Evolutionary conservation across 1,140 invertebrate species (phyloP).

Genomic region (Harpegnathos saltator): DNA sequence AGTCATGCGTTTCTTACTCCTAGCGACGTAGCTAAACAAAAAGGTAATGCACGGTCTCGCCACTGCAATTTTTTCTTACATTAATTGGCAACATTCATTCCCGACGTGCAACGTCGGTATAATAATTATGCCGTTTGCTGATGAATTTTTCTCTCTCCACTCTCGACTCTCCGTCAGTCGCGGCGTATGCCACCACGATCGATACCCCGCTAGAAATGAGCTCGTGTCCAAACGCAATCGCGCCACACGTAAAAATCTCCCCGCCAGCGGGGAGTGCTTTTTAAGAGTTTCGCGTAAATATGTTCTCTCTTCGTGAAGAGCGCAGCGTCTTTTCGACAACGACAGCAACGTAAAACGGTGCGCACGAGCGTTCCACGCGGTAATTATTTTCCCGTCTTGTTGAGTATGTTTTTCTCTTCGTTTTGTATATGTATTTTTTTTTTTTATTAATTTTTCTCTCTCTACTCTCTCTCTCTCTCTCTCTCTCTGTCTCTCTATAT

Average conservation of each 20-base stretch:
- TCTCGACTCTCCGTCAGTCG: too few species aligned
- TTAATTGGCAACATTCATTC: too few species aligned
- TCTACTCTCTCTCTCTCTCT: slow-evolving; percentile 14
- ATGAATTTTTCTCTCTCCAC: too few species aligned
- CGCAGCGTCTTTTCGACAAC: too few species aligned
- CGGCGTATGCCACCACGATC: background rate
- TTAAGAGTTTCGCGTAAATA: background rate
- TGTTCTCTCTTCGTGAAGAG: background rate
- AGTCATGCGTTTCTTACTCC: background rate
- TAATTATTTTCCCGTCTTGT: slow-evolving; percentile 64
- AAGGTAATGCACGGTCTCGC: background rate
- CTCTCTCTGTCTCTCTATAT: slow-evolving; percentile 5
- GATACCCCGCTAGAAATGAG: background rate
- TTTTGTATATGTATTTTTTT: too few species aligned
- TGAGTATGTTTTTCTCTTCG: slow-evolving; percentile 61
- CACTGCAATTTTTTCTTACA: background rate
- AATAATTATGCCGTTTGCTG: too few species aligned
- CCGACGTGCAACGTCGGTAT: too few species aligned
- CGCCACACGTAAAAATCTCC: background rate
- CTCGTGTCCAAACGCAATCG: background rate
- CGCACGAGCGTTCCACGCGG: slow-evolving; percentile 64
- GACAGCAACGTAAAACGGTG: slow-evolving; percentile 32
- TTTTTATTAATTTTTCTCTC: slow-evolving; percentile 3
- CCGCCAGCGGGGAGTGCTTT: background rate
- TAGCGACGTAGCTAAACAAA: background rate